Evolutionary conservation across 1,140 invertebrate species (phyloP), one percentile per base, ranked within the genome.

Genomic region (Whitmania pigra): DNA sequence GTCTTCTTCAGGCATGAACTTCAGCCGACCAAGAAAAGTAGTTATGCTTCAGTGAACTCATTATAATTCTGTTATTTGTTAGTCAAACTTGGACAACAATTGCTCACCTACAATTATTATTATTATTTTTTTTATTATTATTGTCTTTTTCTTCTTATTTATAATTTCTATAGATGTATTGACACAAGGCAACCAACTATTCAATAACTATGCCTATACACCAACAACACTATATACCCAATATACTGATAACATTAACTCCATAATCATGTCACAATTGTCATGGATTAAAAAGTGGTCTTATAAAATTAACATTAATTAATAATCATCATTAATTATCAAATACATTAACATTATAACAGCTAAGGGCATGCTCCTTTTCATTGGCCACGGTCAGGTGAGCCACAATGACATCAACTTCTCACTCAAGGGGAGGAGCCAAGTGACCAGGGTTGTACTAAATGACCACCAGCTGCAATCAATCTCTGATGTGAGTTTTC

Each of bases 21-120:
- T 13, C 57, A 63, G 18, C 57, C 57, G 15, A n/a, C 57, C 22
- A 63, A 63, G 29, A 63, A 63, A 63, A 22, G 57, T 63, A 49
- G 43, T 49, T 13, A 7, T 20, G 57, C 29, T 63, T 63, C 29
- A 18, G 9, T 63, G 29, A 63, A 25, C 29, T 63, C 29, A 13
- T 60, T 60, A 22, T 63, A 13, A 63, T 25, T 63, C 22, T 25
- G 22, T 63, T 63, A 15, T 20, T 63, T n/a, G n/a, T n/a, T 20
- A 15, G 29, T 1, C 11, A 18, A 63, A 63, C 22, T 63, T 15
- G 18, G 22, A 63, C 22, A 49, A 49, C 11, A 17, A 11, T 49
- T 13, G 9, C 15, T 13, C 13, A 1, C 43, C 13, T 11, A 1
- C 2, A 49, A 11, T 49, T 49, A 49, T 49, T 49, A 17, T 49